phyloP scores from a whole-genome alignment of 2,888 invertebrate genomes.

The Drosophila eohydei region DNA sequence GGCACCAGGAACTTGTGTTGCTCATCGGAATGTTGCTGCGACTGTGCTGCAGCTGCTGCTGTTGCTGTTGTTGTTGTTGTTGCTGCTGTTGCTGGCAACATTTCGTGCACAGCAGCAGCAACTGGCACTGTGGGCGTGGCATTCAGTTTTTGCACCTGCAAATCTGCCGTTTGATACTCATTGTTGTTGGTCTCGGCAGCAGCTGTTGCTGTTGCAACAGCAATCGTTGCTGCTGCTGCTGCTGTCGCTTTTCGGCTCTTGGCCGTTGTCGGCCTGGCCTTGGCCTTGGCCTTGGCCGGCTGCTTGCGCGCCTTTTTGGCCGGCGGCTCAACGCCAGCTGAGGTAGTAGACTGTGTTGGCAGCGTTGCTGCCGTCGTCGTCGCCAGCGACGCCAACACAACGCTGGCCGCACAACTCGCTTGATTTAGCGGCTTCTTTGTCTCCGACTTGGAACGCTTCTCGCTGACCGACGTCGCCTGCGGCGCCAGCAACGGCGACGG shows the following conservation, averaged over 20 bases:
- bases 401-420: constrained; percentile 20
- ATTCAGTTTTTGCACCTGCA: constrained; percentile 55
- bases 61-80: constrained; percentile 32
- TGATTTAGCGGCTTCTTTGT: constrained; percentile 83
- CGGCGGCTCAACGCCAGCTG: constrained; percentile 47
- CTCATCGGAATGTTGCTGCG: constrained; percentile 76
- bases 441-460: constrained; percentile 85
- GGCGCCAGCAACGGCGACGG: constrained; percentile 51
- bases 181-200: constrained; percentile 74
- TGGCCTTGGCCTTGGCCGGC: constrained; percentile 34
- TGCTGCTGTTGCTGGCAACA: constrained; percentile 23
- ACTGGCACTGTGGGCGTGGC: constrained; percentile 49
- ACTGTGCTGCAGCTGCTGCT: constrained; percentile 35
- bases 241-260: constrained; percentile 41
- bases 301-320: constrained; percentile 59
- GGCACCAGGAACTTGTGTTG: constrained; percentile 81
- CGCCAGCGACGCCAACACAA: constrained; percentile 22
- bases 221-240: constrained; percentile 3
- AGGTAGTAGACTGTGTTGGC: constrained; percentile 56
- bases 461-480: constrained; percentile 42
- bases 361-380: constrained; percentile 17
- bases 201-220: constrained; percentile 3
- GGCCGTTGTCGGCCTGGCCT: constrained; percentile 27
- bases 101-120: constrained; percentile 11
- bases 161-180: constrained; percentile 66